Evolutionary conservation across 1,140 invertebrate genomes (phyloP), one percentile per base, ranked within the genome.

Genomic region (Odontomachus brunneus): DNA sequence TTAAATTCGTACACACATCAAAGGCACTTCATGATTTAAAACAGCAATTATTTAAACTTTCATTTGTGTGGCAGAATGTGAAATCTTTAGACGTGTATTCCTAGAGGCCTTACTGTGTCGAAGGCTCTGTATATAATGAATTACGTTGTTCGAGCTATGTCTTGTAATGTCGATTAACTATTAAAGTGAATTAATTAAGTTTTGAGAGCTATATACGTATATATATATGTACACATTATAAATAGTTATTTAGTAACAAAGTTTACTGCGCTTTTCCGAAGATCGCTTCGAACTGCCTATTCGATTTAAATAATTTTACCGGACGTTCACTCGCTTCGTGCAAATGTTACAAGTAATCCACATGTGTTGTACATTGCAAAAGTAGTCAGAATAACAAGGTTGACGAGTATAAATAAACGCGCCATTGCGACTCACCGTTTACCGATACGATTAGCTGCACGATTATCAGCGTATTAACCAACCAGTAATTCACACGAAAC

Each of bases 301-400:
- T 44, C 59, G 84, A 67, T 66, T 44, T 44, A 44, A 82, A 73
- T 84, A 82, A 81, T 85, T 85, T 85, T 63, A 69, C 48, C 26
- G 33, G 72, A 53, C 57, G 59, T 57, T 69, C 59, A 78, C 38
- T 76, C 82, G 63, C 60, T 83, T 88, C 60, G 66, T 71, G 67
- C 48, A 66, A 75, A 69, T 83, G 73, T 73, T 71, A 73, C 22
- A 29, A 67, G 22, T 73, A 65, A 88, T 80, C 73, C 83, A 87
- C 60, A 65, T 82, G 67, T 88, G 88, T 82, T 92, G 90, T 93
- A 93, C 92, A 93, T 92, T 92, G 92, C 92, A 93, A 93, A 93
- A 93, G 91, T 93, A 93, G 91, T 63, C 91, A 92, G 84, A 91
- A 83, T 55, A 83, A 84, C 55, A 44, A 44, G 78, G 81, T 92